Base-by-base conservation (phyloP, 2,797 vertebrate genomes). In the Danio choprae region DNA sequence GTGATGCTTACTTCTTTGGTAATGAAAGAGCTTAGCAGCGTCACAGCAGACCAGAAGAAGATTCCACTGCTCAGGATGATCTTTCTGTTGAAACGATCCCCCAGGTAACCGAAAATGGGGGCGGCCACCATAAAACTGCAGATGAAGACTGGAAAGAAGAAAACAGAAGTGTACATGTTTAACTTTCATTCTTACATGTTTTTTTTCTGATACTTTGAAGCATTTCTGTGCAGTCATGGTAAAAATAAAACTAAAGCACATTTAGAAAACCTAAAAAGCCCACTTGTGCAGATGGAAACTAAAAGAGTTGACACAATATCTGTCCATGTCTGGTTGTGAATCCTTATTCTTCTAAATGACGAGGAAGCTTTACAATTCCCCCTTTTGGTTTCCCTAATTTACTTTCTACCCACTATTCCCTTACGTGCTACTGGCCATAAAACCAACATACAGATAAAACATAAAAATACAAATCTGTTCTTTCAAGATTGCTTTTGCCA, bases 91-190 rank as follows among this genome's bases (percentile, higher is more conserved):
- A 96, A 96, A 20, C 96, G 94, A 89, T 96, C 96, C 0, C 95
- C 96, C 41, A 96, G 93, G 90, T 96, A 96, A 87, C 96, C 96
- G 6, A 96, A 96, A 87, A 96, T 94, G 0, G 95, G 96, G 0
- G 96, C 95, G 0, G 95, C 95, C 7, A 96, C 94, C 95, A 96
- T 96, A 91, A 96, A 96, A 82, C 95, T 96, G 75, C 95, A 96
- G 93, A 96, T 96, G 88, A 96, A 96, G 84, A 95, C 96, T 96
- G 92, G n/a, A 65, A 76, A 81, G 63, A 83, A 87, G 29, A 63
- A 79, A 51, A 67, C 36, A 69, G 62, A 46, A 71, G 10, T 10
- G 53, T 20, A 15, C 6, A 53, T 7, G 8, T 44, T 79, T 62
- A 15, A 62, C 62, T 53, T 58, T 41, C 1, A 38, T 67, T 16